These are phyloP conservation scores for Heteromurus nitidus DNA, from an alignment of 2,888 invertebrate species.

Conservation along the genomic window DNA sequence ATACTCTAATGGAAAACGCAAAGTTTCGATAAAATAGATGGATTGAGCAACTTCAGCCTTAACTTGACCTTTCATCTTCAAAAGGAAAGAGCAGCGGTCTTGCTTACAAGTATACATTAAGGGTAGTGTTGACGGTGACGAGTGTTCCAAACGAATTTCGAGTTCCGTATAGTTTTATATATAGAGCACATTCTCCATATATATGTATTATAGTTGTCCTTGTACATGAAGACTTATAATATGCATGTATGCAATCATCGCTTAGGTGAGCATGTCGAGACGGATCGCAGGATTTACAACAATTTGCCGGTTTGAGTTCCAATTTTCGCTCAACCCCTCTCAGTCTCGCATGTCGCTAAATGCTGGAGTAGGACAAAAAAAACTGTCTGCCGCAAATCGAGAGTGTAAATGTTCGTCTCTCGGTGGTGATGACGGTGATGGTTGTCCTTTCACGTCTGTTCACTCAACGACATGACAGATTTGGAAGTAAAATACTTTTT, in stretches of 20 bases:
- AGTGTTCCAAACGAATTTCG: neutral
- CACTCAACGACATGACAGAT: neutral
- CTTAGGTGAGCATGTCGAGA: conserved; percentile 55
- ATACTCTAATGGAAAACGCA: conserved; percentile 29
- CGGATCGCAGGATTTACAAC: conserved; percentile 60
- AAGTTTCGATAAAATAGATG: conserved; percentile 29
- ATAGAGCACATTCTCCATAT: neutral
- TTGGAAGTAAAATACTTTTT: neutral
- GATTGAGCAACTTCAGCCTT: conserved; percentile 52
- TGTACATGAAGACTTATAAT: neutral
- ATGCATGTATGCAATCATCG: conserved; percentile 23
- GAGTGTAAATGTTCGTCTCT: neutral
- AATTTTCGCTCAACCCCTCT: conserved; percentile 61
- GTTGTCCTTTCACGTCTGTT: neutral
- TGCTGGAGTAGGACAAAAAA: conserved; percentile 30
- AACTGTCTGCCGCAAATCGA: conserved; percentile 17
- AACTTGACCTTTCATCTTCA: conserved; percentile 46
- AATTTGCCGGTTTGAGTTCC: conserved; percentile 65
- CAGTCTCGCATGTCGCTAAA: conserved; percentile 52
- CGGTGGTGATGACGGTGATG: neutral
- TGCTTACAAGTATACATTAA: neutral
- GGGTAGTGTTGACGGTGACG: conserved; percentile 6
- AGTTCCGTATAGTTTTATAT: neutral
- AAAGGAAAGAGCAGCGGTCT: conserved; percentile 8
- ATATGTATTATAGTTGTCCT: neutral